These are phyloP conservation scores for Colistium nudipinnis DNA, from an alignment of 2,113 vertebrate genomes.

Conservation along the genomic window DNA sequence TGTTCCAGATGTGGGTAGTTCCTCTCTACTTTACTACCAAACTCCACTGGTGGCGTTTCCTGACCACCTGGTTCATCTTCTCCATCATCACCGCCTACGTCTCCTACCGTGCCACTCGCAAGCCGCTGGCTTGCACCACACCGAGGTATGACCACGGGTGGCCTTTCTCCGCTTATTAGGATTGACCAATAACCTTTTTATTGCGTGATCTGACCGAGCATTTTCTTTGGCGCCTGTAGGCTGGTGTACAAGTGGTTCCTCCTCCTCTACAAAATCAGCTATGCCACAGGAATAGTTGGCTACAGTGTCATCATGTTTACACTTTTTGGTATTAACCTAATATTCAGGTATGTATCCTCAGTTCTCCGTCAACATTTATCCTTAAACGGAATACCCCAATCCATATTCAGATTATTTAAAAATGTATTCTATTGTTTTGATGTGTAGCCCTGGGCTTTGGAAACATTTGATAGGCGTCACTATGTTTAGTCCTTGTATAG, in stretches of 20 bases:
- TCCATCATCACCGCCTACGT: constrained; percentile 94
- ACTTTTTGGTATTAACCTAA: constrained; percentile 94
- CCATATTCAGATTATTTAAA: too few relatives aligned
- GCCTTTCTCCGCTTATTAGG: background rate
- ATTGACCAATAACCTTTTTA: background rate
- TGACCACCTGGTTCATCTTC: constrained; percentile 94
- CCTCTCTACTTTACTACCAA: constrained; percentile 98
- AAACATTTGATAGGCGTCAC: background rate
- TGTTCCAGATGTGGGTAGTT: constrained; percentile 99
- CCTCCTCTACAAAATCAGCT: constrained; percentile 98
- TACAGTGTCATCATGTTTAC: constrained; percentile 98
- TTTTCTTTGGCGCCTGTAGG: constrained; percentile 71
- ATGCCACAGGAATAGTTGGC: constrained; percentile 93
- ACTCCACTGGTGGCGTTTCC: constrained; percentile 98
- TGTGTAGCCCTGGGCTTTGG: background rate
- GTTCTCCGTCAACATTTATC: background rate
- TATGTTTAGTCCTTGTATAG: too few relatives aligned
- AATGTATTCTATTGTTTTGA: background rate
- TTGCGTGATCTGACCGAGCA: background rate
- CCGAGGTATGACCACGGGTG: constrained; percentile 83
- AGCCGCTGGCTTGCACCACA: constrained; percentile 93
- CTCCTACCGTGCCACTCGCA: constrained; percentile 93
- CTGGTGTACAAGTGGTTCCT: constrained; percentile 99
- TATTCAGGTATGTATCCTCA: constrained; percentile 90
- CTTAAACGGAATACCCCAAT: too few relatives aligned